phyloP scores from a whole-genome alignment of 1,140 invertebrate species.

The Melipona quadrifasciata region DNA sequence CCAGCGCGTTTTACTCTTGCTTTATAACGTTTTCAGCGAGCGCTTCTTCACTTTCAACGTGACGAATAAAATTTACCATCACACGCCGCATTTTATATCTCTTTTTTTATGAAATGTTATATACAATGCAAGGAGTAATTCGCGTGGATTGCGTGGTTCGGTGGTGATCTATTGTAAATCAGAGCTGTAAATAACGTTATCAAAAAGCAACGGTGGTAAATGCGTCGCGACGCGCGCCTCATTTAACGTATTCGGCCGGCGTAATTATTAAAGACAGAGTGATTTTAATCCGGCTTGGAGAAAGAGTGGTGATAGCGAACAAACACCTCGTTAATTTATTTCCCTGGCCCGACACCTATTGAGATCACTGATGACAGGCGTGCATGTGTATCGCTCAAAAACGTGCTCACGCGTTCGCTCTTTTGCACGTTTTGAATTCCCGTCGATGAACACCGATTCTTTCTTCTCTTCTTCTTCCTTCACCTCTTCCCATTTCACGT shows the following conservation, averaged over 20 bases:
- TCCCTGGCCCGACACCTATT: slow-evolving; percentile 44
- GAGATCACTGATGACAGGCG: slow-evolving; percentile 3
- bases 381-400: neutral
- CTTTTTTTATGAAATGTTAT: neutral
- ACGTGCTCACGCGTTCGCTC: slow-evolving; percentile 8
- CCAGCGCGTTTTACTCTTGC: neutral
- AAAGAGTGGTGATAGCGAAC: slow-evolving; percentile 43
- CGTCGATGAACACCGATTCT: slow-evolving; percentile 30
- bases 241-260: slow-evolving; percentile 53
- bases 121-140: slow-evolving; percentile 41
- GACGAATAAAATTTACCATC: slow-evolving; percentile 3
- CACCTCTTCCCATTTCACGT: neutral
- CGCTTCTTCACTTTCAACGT: neutral
- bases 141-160: slow-evolving; percentile 4
- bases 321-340: slow-evolving; percentile 69
- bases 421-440: slow-evolving; percentile 39
- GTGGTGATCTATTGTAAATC: slow-evolving; percentile 35
- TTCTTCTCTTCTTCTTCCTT: neutral
- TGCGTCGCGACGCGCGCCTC: slow-evolving; percentile 45
- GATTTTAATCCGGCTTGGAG: slow-evolving; percentile 55
- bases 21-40: neutral
- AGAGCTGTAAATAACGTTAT: slow-evolving; percentile 53
- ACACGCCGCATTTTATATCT: slow-evolving; percentile 11
- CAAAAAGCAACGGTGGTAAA: slow-evolving; percentile 39
- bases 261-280: slow-evolving; percentile 61